Conservation (phyloP, 2,888 invertebrate species). For the Drosophila fulvimacula region DNA sequence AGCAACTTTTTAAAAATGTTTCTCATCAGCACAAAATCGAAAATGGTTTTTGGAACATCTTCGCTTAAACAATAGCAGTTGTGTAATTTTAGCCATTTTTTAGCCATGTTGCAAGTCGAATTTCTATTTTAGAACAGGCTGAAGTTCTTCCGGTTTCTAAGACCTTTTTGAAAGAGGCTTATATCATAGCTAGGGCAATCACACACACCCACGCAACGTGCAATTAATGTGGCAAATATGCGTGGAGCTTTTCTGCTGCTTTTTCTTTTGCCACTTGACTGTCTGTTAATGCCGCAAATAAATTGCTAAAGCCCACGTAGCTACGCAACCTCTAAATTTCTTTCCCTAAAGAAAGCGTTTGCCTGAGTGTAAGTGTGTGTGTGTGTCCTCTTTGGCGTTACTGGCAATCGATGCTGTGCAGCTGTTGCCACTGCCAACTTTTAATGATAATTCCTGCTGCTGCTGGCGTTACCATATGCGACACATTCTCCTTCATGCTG, state of each 20-base stretch:
- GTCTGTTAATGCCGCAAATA: constrained; percentile 74
- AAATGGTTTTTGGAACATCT: constrained; percentile 12
- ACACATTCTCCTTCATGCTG: constrained; percentile 22
- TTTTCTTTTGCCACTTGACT: constrained; percentile 63
- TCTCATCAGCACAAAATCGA: no score
- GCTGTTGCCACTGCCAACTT: constrained; percentile 72
- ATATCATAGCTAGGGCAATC: constrained; percentile 11
- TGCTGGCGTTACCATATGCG: constrained; percentile 54
- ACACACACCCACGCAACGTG: constrained; percentile 19
- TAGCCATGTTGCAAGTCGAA: neutral
- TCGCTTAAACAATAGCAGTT: neutral
- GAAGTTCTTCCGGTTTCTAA: constrained; percentile 1
- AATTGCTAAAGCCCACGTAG: constrained; percentile 47
- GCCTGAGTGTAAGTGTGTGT: neutral
- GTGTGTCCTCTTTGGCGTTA: neutral
- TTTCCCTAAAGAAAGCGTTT: no score
- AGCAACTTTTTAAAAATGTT: no score
- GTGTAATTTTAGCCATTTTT: constrained; percentile 21
- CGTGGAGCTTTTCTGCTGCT: constrained; percentile 59
- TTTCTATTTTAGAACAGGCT: constrained; percentile 28
- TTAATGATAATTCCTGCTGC: constrained; percentile 69
- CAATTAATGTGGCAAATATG: constrained; percentile 68
- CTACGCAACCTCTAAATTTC: constrained; percentile 3
- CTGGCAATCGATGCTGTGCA: constrained; percentile 67
- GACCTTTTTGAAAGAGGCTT: constrained; percentile 34